Evolutionary conservation across 2,888 invertebrate species (phyloP).

Genomic region (Cephonodes hylas): DNA sequence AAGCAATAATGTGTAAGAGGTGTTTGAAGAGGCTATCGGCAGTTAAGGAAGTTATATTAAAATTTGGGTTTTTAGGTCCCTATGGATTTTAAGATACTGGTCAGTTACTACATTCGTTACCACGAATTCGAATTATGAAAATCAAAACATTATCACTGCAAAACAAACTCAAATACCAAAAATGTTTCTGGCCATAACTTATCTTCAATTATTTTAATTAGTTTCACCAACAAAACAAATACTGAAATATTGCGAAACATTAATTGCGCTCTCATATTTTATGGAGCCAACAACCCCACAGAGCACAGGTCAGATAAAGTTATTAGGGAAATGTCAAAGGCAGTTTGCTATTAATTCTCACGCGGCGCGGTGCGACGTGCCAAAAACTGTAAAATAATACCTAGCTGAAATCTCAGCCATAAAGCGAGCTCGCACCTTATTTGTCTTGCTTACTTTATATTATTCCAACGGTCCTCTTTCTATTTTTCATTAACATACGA

Average conservation of each 20-base stretch:
- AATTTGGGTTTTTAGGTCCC: too few species aligned
- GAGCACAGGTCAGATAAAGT: conserved; percentile 26
- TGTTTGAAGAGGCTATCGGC: too few species aligned
- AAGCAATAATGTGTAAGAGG: too few species aligned
- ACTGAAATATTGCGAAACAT: not conserved
- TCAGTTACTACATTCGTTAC: too few species aligned
- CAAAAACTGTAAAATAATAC: conserved; percentile 52
- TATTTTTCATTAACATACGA: not conserved
- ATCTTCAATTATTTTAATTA: too few species aligned
- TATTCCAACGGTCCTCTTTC: not conserved
- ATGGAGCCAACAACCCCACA: not conserved
- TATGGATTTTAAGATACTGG: too few species aligned
- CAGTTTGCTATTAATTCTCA: conserved; percentile 47
- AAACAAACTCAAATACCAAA: too few species aligned
- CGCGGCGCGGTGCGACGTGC: conserved; percentile 27
- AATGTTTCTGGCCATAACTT: too few species aligned
- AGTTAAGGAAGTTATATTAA: too few species aligned
- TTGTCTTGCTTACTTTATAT: conserved; percentile 31
- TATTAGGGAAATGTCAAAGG: conserved; percentile 48
- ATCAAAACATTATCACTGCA: too few species aligned
- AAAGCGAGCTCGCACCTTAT: conserved; percentile 18
- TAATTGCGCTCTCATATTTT: not conserved
- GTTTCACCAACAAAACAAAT: not conserved
- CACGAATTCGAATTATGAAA: too few species aligned
- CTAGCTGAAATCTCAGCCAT: conserved; percentile 40